phyloP scores from a whole-genome alignment of 2,888 invertebrate genomes.

The Cybosia mesomella region DNA sequence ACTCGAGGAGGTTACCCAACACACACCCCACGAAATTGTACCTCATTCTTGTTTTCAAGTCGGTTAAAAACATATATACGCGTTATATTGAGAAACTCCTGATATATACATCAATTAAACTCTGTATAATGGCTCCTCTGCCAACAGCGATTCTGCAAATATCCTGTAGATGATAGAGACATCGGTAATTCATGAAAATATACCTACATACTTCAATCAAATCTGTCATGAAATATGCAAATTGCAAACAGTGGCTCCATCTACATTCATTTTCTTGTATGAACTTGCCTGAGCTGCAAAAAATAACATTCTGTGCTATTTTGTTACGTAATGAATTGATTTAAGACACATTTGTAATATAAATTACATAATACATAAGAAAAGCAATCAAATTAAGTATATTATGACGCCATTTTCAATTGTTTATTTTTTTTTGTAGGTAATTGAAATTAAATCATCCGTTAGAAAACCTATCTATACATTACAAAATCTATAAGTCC shows the following conservation, averaged over 20 bases:
- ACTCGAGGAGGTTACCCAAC: no score
- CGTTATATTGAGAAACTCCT: no score
- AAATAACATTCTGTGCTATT: neutral
- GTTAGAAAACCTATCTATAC: neutral
- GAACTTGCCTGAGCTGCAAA: neutral
- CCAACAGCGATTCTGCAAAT: no score
- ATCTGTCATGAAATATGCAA: neutral
- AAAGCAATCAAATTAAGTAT: neutral
- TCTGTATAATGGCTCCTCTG: no score
- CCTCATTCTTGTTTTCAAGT: no score
- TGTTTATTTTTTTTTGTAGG: neutral
- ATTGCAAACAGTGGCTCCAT: slow-evolving; percentile 6
- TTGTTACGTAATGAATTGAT: neutral
- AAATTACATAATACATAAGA: neutral
- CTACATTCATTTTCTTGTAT: slow-evolving; percentile 3
- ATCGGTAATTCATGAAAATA: neutral
- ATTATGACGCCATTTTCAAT: neutral
- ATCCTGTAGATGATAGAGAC: no score
- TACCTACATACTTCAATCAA: neutral
- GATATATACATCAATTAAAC: no score
- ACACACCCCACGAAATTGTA: no score
- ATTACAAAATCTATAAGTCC: neutral
- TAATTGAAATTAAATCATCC: neutral
- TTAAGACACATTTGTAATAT: neutral
- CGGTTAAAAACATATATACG: no score